These are phyloP conservation scores for Minunthozetes semirufus DNA, from an alignment of 2,888 invertebrate genomes.

Conservation along the genomic window DNA sequence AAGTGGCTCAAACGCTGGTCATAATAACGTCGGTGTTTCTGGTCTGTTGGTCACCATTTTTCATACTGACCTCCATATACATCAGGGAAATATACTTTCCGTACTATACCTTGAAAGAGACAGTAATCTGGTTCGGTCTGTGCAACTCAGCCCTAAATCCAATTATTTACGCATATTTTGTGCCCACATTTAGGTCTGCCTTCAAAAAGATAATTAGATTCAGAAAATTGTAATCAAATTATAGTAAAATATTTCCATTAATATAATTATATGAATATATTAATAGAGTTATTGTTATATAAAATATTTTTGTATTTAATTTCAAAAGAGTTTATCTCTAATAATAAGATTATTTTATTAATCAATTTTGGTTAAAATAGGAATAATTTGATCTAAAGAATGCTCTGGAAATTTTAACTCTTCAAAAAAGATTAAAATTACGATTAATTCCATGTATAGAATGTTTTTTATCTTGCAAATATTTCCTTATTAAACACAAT, in stretches of 20 bases:
- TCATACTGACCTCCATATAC: not conserved
- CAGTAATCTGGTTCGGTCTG: not conserved
- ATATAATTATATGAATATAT: too few relatives aligned
- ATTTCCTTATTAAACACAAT: too few relatives aligned
- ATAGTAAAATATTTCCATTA: not conserved
- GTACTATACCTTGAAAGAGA: not conserved
- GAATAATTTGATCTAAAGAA: too few relatives aligned
- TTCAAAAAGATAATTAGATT: constrained; percentile 9
- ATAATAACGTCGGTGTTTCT: not conserved
- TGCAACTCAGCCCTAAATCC: constrained; percentile 1
- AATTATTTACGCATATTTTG: constrained; percentile 26
- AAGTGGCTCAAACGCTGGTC: not conserved
- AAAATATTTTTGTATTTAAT: too few relatives aligned
- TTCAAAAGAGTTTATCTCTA: too few relatives aligned
- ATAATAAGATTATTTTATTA: too few relatives aligned
- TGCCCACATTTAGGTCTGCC: constrained; percentile 14
- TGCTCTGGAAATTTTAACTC: too few relatives aligned
- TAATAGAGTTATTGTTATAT: too few relatives aligned
- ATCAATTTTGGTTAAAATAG: too few relatives aligned
- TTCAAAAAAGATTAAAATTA: too few relatives aligned
- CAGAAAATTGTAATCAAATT: not conserved
- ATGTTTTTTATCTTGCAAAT: too few relatives aligned
- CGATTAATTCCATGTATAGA: too few relatives aligned
- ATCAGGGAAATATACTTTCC: not conserved
- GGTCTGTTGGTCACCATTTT: constrained; percentile 18